Evolutionary conservation across 2,113 vertebrate genomes (phyloP), one percentile per base, ranked within the genome.

Genomic region (Gobius niger): DNA sequence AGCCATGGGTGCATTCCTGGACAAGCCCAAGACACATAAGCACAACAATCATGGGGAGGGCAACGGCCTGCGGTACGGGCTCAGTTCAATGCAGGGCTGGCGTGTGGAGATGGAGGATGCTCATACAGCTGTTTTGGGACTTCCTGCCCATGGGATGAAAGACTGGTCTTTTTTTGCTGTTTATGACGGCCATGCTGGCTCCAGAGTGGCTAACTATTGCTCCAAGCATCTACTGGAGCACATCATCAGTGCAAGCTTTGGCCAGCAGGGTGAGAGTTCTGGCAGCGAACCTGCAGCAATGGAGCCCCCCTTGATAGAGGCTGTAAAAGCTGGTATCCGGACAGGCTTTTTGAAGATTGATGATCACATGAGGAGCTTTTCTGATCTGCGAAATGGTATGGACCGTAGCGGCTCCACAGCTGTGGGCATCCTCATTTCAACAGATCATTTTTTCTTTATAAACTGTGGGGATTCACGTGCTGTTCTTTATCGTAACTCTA

Each of bases 61-160:
- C 52, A 99, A 98, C 47, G 94, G 95, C 68, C 90, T 99, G 82
- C 95, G 93, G 74, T 99, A 94, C 0, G 98, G 96, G 79, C 93
- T 99, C 79, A 99, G 97, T 94, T 98, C 96, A 87, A 99, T 99
- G 98, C 98, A 99, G 90, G 98, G 98, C 53, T 99, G 98, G 98
- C 89, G 97, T 88, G 96, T 98, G 87, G 98, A 99, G 84, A 99
- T 99, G 98, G 98, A 99, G 92, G 97, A 99, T 54, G 97, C 98
- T 64, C 98, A 99, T 88, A 99, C 96, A 5, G 96, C 97, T 71
- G 94, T 96, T 65, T 87, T 98, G 81, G 96, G 96, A 63, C 95
- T 99, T 77, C 96, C 97, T 14, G 68, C 81, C 54, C 95, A 94
- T 0, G 95, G 96, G 83, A 92, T 99, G 91, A 94, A 92, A 68